These are phyloP conservation scores for Tyrannus savana DNA, from an alignment of 2,113 vertebrate genomes.

Conservation along the genomic window DNA sequence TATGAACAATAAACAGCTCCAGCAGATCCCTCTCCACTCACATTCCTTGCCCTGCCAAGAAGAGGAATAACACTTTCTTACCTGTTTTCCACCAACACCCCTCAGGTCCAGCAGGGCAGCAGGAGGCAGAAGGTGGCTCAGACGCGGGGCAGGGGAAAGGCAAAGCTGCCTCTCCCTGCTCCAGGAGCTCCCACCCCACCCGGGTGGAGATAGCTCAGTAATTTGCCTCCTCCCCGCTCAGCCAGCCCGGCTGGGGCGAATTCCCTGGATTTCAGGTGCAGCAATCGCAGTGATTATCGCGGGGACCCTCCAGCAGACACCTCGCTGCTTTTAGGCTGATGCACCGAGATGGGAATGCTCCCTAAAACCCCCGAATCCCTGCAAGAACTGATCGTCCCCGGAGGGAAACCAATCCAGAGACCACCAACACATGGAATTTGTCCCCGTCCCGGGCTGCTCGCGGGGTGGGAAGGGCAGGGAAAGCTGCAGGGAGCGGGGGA, in stretches of 20 bases:
- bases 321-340: neutral
- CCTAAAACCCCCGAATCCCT: neutral
- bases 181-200: neutral
- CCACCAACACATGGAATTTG: neutral
- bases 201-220: fast-evolving
- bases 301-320: neutral
- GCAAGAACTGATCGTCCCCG: fast-evolving
- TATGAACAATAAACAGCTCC: fast-evolving
- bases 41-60: neutral
- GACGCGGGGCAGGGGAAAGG: too few species aligned
- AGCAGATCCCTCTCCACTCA: neutral
- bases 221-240: neutral
- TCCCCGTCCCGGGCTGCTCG: neutral
- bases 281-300: neutral
- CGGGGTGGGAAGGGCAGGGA: neutral
- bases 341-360: neutral
- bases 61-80: neutral
- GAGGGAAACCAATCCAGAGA: fast-evolving
- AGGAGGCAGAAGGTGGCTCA: fast-evolving
- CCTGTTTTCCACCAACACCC: neutral
- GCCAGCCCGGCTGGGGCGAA: neutral
- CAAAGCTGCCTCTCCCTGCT: neutral
- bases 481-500: neutral
- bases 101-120: fast-evolving
- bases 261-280: neutral